Percentiles rank a stretch among this genome's conserved stretches.
Evolutionary conservation across 1,140 invertebrate species (phyloP).

Genomic region (Sogatella furcifera): DNA sequence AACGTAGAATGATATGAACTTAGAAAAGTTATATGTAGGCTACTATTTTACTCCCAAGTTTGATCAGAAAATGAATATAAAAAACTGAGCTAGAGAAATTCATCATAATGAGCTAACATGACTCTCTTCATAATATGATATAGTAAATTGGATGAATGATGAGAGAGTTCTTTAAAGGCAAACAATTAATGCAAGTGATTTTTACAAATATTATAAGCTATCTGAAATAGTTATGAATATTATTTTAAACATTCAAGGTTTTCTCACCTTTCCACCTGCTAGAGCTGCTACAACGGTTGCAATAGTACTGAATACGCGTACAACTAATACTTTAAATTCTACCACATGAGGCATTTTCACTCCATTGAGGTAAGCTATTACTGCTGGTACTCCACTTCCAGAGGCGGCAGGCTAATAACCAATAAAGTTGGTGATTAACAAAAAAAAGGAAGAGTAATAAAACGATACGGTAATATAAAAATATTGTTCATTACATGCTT

Average conservation of each 20-base stretch:
- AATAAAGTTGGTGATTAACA: neutral
- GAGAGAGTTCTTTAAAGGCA: neutral
- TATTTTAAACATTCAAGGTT: neutral
- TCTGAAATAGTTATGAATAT: too few species aligned
- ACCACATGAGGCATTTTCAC: conserved; percentile 89
- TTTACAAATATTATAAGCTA: neutral
- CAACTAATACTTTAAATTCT: conserved; percentile 81
- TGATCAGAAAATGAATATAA: too few species aligned
- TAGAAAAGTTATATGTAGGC: too few species aligned
- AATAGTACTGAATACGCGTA: conserved; percentile 87
- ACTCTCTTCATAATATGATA: too few species aligned
- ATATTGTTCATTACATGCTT: too few species aligned
- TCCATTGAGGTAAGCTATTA: conserved; percentile 98
- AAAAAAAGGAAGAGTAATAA: too few species aligned
- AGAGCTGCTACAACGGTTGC: conserved; percentile 90
- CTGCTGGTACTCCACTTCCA: conserved; percentile 95
- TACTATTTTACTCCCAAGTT: too few species aligned
- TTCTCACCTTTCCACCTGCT: conserved; percentile 82
- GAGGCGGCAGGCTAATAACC: conserved; percentile 70
- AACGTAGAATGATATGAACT: too few species aligned
- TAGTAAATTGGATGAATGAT: too few species aligned
- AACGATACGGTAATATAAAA: too few species aligned
- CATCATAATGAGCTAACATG: too few species aligned
- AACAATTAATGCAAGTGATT: neutral
- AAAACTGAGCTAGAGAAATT: too few species aligned